Base-by-base conservation (phyloP, 30 jellyfish, hydroid and myxozoan species). In the Aurelia aurita complex sp. Pacific region DNA sequence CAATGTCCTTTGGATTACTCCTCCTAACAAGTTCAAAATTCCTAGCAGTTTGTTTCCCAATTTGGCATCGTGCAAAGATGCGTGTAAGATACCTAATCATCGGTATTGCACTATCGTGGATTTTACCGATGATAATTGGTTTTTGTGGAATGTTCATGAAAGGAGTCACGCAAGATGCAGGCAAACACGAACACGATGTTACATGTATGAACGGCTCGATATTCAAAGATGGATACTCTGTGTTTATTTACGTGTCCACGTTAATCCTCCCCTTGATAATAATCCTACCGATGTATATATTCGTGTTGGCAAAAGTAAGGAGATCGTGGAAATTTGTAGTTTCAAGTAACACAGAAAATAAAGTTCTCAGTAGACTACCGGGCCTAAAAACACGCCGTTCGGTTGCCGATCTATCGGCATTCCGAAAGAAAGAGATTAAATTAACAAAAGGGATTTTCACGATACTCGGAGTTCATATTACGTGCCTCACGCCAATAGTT, bases 401-500 rank as follows among this genome's bases (percentile, higher is more conserved):
- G 23, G 73, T 69, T 51, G 64, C 38, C 40, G 83, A 81, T 46
- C 61, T 38, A 29, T 35, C 38, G 18, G n/a, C 80, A 10, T 69
- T 53, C 62, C 75, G 83, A 46, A 81, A 69, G 74, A 67, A 69
- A 68, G 90, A 81, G 52, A 53, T 68, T 40, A 57, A 68, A 34
- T 77, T 81, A 69, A 70, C 94, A 23, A 67, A 51, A 66, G 86
- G 87, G 35, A 67, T 85, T 18, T 61, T 68, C 63, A 42, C 70
- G 51, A 64, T 85, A 10, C 64, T 85, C 6, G 78, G 78, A 57
- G 54, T 53, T 33, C 80, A 85, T 54, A 7, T 85, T 3, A 33
- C 77, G 10, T 85, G 94, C 74, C 64, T 85, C 19, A 33, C 84
- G 42, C 94, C 94, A 5, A 74, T 85, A 3, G 88, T 69, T 9